Evolutionary conservation across 37 sponge, comb jelly and placozoan species (phyloP), one percentile per base, ranked within the genome.

Genomic region (Halichondria panicea): DNA sequence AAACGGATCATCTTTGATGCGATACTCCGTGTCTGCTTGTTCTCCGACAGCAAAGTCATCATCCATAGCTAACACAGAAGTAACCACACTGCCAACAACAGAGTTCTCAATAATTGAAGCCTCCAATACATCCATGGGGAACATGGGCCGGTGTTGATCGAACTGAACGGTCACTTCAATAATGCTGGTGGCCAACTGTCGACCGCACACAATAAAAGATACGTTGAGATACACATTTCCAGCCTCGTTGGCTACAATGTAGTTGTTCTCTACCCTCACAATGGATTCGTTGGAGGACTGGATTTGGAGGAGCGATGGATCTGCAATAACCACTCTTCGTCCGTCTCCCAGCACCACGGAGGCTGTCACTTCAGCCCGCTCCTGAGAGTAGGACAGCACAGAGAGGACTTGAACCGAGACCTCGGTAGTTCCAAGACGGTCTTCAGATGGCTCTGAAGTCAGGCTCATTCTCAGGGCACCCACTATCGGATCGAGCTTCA

Each of bases 341-440:
- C 87, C 87, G 75, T 87, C 80, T 9, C 28, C 44, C 21, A 81
- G 69, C 18, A 87, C 22, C 27, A 54, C 76, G 18, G 87, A 81
- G 1, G 65, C 75, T 7, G 87, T 87, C 42, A 87, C 81, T 43
- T 66, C 54, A 7, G 71, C 74, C 41, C 61, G 35, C 38, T 80
- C 81, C 55, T 45, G 63, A 7, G 61, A 25, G 55, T 48, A 84
- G 57, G 75, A 62, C 34, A 87, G 55, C 9, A 45, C 77, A 5
- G 71, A 63, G 5, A 81, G 75, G 13, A 87, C 40, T 37, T 75
- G 55, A 25, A 87, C 52, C 43, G 71, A 40, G 1, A 80, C 81
- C 27, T 18, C 44, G 13, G 64, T 42, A 11, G 35, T 41, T 21
- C 21, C 63, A 2, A 75, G 74, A 31, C 74, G 25, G 0, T 77